These are phyloP conservation scores for Bactericera cockerelli DNA, from an alignment of 1,140 invertebrate genomes.

Conservation along the genomic window DNA sequence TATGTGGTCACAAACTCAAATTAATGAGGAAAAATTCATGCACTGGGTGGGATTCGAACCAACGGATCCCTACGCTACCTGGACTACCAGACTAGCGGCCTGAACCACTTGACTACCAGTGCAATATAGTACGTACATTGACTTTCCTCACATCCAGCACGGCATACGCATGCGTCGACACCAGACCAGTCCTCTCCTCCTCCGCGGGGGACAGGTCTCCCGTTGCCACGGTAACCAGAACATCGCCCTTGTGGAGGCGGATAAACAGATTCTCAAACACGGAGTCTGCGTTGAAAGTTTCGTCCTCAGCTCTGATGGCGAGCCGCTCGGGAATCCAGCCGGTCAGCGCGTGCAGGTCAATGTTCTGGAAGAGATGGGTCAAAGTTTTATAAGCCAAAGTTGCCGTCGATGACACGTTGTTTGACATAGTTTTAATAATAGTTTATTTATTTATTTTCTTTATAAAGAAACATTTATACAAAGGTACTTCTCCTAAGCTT, in stretches of 20 bases:
- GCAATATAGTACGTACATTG: conserved; percentile 39
- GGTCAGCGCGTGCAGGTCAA: conserved; percentile 89
- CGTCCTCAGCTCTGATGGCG: conserved; percentile 48
- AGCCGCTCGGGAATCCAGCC: conserved; percentile 94
- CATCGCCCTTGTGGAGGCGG: conserved; percentile 63
- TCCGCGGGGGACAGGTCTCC: conserved; percentile 62
- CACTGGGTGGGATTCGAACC: too few relatives aligned
- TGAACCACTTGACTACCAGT: too few relatives aligned
- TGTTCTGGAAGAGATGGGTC: conserved; percentile 64
- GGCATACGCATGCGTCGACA: conserved; percentile 87
- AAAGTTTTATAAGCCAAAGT: too few relatives aligned
- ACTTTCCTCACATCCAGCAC: conserved; percentile 73
- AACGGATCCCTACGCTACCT: too few relatives aligned
- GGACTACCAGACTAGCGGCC: too few relatives aligned
- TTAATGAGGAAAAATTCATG: too few relatives aligned
- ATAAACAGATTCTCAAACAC: conserved; percentile 62
- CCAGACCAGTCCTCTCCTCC: conserved; percentile 76
- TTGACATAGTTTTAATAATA: too few relatives aligned
- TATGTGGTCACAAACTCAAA: too few relatives aligned
- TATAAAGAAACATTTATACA: too few relatives aligned
- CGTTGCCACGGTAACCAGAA: conserved; percentile 77
- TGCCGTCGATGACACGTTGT: too few relatives aligned
- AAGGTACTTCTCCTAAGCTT: too few relatives aligned
- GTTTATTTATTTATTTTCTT: too few relatives aligned
- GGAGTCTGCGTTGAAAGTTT: conserved; percentile 63